Evolutionary conservation across 2,113 vertebrate species (phyloP).

Genomic region (Pomatorhinus ruficollis): DNA sequence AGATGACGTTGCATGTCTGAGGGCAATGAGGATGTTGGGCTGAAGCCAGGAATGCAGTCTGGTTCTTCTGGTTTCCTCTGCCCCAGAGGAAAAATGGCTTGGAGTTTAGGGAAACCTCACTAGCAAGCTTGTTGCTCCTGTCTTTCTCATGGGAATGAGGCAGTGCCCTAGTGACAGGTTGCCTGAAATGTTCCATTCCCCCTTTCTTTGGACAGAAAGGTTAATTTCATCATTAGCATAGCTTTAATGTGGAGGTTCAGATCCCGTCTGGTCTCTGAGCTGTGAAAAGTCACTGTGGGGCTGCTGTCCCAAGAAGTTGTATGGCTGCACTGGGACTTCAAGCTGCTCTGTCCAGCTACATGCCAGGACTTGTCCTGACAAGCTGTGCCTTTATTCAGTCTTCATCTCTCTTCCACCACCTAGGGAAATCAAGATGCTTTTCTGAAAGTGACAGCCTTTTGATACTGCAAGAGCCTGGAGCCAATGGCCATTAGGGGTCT

Average conservation of each 20-base stretch:
- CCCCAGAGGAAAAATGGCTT: background rate
- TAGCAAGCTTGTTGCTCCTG: background rate
- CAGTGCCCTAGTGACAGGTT: background rate
- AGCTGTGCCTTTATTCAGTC: background rate
- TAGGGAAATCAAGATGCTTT: background rate
- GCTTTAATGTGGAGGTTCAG: background rate
- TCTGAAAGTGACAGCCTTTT: background rate
- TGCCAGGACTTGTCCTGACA: background rate
- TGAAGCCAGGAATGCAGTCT: background rate
- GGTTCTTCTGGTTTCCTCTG: background rate
- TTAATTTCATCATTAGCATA: background rate
- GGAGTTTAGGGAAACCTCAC: background rate
- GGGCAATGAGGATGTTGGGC: background rate
- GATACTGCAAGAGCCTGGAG: background rate
- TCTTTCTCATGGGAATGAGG: background rate
- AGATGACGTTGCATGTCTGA: background rate
- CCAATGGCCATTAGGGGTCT: background rate
- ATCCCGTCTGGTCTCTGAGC: background rate
- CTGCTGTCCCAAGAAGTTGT: background rate
- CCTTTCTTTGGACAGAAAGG: background rate
- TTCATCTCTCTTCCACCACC: background rate
- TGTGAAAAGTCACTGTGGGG: background rate
- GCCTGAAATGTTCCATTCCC: background rate
- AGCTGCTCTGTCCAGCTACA: rapidly evolving
- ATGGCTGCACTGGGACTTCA: rapidly evolving